Percentiles rank a stretch among this genome's conserved stretches.
Evolutionary conservation across 2,797 vertebrate species (phyloP).

Genomic region (Tenualosa thibaudeaui): DNA sequence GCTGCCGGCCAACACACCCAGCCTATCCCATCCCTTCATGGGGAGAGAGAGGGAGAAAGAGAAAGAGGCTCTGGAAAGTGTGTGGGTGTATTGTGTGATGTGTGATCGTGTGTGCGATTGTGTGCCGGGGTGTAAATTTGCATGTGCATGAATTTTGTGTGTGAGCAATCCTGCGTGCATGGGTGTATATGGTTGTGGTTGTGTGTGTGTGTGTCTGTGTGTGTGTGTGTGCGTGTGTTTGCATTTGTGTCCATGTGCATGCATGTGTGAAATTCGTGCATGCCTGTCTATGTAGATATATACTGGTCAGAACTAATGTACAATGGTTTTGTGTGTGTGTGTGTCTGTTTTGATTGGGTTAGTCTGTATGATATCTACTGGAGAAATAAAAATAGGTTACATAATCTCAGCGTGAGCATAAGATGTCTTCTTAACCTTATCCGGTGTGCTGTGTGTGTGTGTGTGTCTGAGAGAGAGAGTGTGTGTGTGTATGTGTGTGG

Average conservation of each 20-base stretch:
- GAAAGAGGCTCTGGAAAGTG: neutral
- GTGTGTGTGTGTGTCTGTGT: neutral
- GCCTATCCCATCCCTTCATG: neutral
- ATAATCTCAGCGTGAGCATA: neutral
- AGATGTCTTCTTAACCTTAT: neutral
- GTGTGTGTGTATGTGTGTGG: neutral
- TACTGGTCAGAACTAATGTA: neutral
- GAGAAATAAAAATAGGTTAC: conserved; percentile 12
- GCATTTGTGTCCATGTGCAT: neutral
- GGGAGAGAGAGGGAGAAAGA: neutral
- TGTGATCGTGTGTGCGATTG: neutral
- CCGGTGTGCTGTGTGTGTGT: neutral
- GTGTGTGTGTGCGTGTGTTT: neutral
- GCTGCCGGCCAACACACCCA: neutral
- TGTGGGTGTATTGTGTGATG: neutral
- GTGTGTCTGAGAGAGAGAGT: neutral
- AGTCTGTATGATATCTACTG: neutral
- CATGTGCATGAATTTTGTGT: neutral
- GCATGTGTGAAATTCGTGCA: conserved; percentile 20
- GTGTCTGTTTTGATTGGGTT: neutral
- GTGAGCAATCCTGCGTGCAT: neutral
- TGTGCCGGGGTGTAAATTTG: neutral
- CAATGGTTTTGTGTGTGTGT: neutral
- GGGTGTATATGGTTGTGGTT: neutral
- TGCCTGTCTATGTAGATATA: conserved; percentile 3